Evolutionary conservation across 2,113 vertebrate species (phyloP).

Genomic region (Ranitomeya imitator): DNA sequence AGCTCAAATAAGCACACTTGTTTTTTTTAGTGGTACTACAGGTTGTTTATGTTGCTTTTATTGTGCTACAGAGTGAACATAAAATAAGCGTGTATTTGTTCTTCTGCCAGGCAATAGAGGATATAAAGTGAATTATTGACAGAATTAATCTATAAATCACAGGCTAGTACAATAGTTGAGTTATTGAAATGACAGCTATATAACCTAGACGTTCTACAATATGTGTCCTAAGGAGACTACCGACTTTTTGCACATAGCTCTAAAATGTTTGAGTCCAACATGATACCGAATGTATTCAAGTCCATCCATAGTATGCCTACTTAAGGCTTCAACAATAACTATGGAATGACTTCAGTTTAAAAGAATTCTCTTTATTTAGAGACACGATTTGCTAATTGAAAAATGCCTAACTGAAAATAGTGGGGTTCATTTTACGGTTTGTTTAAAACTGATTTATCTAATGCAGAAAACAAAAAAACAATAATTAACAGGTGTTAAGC

Average conservation of each 20-base stretch:
- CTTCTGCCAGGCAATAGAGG: not conserved
- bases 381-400: too few relatives aligned
- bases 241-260: not conserved
- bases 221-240: not conserved
- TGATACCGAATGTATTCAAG: not conserved
- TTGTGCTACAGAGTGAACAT: not conserved
- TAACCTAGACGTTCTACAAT: not conserved
- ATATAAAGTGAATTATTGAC: conserved; percentile 5
- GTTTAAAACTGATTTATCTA: too few relatives aligned
- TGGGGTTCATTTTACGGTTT: too few relatives aligned
- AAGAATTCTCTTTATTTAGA: too few relatives aligned
- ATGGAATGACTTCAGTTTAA: too few relatives aligned
- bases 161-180: not conserved
- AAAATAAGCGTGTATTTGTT: not conserved
- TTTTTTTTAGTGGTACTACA: not conserved
- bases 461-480: too few relatives aligned
- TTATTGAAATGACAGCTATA: not conserved
- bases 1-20: too few relatives aligned
- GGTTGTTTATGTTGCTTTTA: not conserved
- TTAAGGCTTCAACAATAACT: too few relatives aligned
- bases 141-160: not conserved
- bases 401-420: too few relatives aligned
- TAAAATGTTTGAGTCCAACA: not conserved
- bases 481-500: too few relatives aligned
- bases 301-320: too few relatives aligned